Base-by-base conservation (phyloP, 2,888 invertebrate genomes). In the Diogma glabrata region DNA sequence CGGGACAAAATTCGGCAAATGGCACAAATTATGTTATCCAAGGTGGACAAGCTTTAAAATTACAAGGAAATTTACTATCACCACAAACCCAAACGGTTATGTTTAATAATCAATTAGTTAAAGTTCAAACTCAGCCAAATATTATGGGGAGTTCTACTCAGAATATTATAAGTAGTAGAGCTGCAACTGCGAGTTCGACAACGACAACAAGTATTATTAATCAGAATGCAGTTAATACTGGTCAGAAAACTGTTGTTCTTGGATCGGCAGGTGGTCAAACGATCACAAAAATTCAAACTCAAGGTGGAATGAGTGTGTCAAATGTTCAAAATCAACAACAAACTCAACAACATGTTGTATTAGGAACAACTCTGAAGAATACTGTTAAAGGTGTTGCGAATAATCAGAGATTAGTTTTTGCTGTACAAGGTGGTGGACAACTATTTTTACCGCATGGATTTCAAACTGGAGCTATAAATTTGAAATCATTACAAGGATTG, bases 391-490 rank as follows among this genome's bases (percentile, higher is more conserved):
- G 58, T 22, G 55, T 63, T 46, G 51, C 63, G 40, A 56, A 60
- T 6, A 66, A 65, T 53, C 67, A 57, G 12, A 69, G 70, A 53
- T 55, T 75, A 51, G 72, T 77, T 36, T 74, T 76, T 51, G 74
- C 76, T 9, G 75, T 75, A 53, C 76, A 76, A 59, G 75, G 75
- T 36, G 74, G 75, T 22, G 68, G 69, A 1, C 79, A 79, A 63
- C 75, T 80, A 55, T 65, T 79, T 51, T 65, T 80, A 51, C 78
- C 79, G n/a, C 75, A 76, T 8, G 76, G 75, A 28, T 75, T 79
- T 61, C 77, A 77, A 64, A 76, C 77, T 19, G 74, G 75, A 3
- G 71, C 76, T 22, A 70, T 79, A 52, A 79, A 79, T 62, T 71
- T 80, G 16, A 80, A 80, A 62, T 73, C 77, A 9, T 62, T 79